Conservation (phyloP, 1,140 invertebrate genomes). For the Leguminivora glycinivorella region DNA sequence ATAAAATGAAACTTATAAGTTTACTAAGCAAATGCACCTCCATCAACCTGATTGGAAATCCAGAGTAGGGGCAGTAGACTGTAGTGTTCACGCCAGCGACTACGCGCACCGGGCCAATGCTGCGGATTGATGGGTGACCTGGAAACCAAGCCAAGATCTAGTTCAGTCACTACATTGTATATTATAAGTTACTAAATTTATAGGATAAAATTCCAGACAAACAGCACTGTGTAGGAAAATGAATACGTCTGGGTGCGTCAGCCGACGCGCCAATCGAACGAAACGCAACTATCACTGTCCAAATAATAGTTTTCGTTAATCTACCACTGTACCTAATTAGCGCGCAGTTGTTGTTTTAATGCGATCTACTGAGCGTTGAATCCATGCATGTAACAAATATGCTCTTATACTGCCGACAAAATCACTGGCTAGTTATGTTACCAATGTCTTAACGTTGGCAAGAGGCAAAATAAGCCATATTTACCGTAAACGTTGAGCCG, state of each 20-base stretch:
- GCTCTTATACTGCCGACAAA: too few relatives aligned
- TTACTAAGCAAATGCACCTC: constrained; percentile 78
- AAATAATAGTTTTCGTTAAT: too few relatives aligned
- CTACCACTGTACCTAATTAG: too few relatives aligned
- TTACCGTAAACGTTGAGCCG: constrained; percentile 92
- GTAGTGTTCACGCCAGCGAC: constrained; percentile 89
- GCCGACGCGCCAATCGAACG: too few relatives aligned
- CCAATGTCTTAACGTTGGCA: too few relatives aligned
- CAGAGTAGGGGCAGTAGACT: constrained; percentile 92
- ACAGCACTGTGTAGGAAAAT: background rate
- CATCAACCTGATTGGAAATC: constrained; percentile 87
- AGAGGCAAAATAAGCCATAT: background rate
- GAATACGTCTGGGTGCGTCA: background rate
- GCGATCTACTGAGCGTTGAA: too few relatives aligned
- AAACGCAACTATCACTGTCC: too few relatives aligned
- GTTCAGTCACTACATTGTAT: background rate
- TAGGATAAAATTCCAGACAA: too few relatives aligned
- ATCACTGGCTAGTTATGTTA: too few relatives aligned
- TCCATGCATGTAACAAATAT: too few relatives aligned
- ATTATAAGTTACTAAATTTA: too few relatives aligned
- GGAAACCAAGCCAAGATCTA: constrained; percentile 37
- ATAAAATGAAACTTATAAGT: constrained; percentile 72
- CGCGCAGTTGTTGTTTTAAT: too few relatives aligned
- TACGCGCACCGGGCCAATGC: constrained; percentile 88
- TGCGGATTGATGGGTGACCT: constrained; percentile 90